A percentile compares a stretch with the other conserved stretches of the same genome.
These are phyloP conservation scores for Emydocephalus ijimae DNA, from an alignment of 2,113 vertebrate genomes.

Conservation along the genomic window DNA sequence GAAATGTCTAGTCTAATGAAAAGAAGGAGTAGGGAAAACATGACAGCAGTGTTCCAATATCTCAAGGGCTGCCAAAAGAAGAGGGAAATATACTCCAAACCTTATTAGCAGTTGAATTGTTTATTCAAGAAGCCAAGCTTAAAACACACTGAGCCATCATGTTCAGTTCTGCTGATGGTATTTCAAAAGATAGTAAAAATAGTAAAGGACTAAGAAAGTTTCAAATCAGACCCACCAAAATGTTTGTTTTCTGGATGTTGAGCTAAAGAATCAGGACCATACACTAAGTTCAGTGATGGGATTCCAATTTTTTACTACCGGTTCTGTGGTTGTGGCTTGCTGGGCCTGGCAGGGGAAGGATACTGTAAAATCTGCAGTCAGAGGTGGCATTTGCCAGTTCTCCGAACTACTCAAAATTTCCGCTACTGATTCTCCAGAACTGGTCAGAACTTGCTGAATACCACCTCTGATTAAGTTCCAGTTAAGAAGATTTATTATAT, in stretches of 20 bases:
- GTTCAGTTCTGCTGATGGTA: neutral
- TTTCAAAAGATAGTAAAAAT: neutral
- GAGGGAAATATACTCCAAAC: neutral
- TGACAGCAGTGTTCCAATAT: too few relatives aligned
- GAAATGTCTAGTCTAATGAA: neutral
- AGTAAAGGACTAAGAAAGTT: neutral
- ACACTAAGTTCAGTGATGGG: too few relatives aligned
- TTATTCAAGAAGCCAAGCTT: neutral
- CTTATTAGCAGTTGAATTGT: neutral
- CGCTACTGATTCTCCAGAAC: too few relatives aligned
- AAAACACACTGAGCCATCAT: neutral
- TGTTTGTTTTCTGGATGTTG: neutral
- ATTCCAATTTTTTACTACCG: too few relatives aligned
- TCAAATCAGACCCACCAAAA: neutral
- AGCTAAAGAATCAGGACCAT: neutral
- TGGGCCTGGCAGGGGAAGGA: too few relatives aligned
- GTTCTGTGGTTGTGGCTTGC: too few relatives aligned
- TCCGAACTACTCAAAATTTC: too few relatives aligned
- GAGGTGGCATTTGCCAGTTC: too few relatives aligned
- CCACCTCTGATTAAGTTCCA: neutral
- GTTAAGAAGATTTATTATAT: neutral
- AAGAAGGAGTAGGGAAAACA: too few relatives aligned
- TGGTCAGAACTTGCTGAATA: too few relatives aligned
- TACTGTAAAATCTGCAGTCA: too few relatives aligned
- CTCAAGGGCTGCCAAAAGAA: too few relatives aligned